Percentiles rank a stretch among this genome's conserved stretches.
Conservation (phyloP, 2,888 invertebrate genomes). For the Chydorus sphaericus region DNA sequence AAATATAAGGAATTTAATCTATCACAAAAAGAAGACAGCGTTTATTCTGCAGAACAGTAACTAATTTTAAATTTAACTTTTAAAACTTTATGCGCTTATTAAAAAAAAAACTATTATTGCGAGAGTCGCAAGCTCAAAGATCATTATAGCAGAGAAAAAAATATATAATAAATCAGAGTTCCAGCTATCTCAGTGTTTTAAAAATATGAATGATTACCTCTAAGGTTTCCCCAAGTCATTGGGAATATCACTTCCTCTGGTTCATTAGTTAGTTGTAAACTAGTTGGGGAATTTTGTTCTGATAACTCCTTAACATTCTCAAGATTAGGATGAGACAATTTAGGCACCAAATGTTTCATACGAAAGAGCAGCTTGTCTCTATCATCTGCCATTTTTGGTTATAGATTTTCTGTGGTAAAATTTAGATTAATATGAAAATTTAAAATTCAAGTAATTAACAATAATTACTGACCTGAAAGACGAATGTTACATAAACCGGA, state of each 20-base stretch:
- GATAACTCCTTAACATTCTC: neutral
- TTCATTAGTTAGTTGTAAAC: neutral
- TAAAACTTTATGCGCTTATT: neutral
- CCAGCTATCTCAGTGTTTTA: neutral
- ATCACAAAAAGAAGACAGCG: too few relatives aligned
- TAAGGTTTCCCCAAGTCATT: slow-evolving; percentile 50
- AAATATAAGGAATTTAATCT: too few relatives aligned
- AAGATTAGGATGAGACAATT: neutral
- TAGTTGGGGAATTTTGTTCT: neutral
- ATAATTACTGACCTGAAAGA: too few relatives aligned
- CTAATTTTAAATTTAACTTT: too few relatives aligned
- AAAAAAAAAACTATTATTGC: too few relatives aligned
- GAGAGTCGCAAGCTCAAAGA: too few relatives aligned
- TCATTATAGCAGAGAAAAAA: too few relatives aligned
- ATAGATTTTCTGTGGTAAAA: too few relatives aligned
- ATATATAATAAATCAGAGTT: neutral
- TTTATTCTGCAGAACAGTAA: too few relatives aligned
- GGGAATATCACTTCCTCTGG: slow-evolving; percentile 47
- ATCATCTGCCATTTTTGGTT: neutral
- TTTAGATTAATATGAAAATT: too few relatives aligned
- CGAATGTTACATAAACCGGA: too few relatives aligned
- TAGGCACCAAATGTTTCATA: slow-evolving; percentile 1
- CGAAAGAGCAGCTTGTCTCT: slow-evolving; percentile 4
- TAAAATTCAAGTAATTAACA: too few relatives aligned
- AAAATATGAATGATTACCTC: slow-evolving; percentile 33